Evolutionary conservation across 2,113 vertebrate species (phyloP), one percentile per base, ranked within the genome.

Genomic region (Sylvilagus bachmani): DNA sequence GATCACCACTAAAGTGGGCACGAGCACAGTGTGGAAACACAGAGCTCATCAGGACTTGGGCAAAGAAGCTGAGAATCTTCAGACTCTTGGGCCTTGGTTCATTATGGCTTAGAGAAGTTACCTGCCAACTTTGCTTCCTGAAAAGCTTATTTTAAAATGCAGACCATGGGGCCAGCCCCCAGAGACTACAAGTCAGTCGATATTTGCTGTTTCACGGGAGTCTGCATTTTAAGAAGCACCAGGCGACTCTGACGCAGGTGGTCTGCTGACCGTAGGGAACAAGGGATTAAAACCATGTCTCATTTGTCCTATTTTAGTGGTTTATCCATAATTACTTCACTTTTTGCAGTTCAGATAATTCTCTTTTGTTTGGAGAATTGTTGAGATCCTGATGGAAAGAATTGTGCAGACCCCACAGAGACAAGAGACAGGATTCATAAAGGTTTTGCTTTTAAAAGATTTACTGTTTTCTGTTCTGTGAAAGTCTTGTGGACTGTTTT

Each of bases 91-190:
- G 80, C 10, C 1, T 66, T 7, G 10, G 11, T 38, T 91, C 49
- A n/a, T 38, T 27, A 8, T 82, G 44, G 29, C 74, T 51, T 51
- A 61, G 55, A 95, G 61, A 25, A 86, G 25, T 70, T 71, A 25
- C 66, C 19, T 89, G 58, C 62, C 86, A 94, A 24, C 4, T 74
- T 67, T 66, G 19, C 16, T 73, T 80, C 51, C 67, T n/a, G 29
- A 87, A 81, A 62, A 84, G 7, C 73, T 86, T 81, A 49, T 61
- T 93, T 82, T 62, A 78, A 74, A 79, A 58, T 71, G 13, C 13
- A 74, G 38, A 22, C 33, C 71, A 33, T 85, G 38, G 29, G 66
- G n/a, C 36, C 27, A 74, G 21, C 8, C 6, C 79, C 64, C 24
- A 66, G 22, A 73, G 38, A 77, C 75, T 88, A 49, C 75, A 73